Conservation (phyloP, 1,140 invertebrate species). For the Holcopasites calliopsidis region DNA sequence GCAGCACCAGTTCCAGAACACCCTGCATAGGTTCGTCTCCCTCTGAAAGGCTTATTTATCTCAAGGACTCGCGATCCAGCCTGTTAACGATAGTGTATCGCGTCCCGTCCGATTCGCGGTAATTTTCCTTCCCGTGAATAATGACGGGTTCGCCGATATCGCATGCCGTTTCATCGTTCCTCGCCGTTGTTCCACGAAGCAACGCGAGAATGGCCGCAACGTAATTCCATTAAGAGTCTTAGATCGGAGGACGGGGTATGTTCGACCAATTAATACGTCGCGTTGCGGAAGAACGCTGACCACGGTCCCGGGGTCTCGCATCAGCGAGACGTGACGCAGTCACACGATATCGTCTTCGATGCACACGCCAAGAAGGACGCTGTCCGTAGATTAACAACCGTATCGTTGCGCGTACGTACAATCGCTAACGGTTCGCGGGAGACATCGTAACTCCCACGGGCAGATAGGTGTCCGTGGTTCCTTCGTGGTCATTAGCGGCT, state of each 20-base stretch:
- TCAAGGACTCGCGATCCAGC: background rate
- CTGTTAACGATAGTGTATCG: constrained; percentile 13
- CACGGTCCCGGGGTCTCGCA: background rate
- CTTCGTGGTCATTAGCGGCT: constrained; percentile 58
- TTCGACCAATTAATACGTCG: constrained; percentile 20
- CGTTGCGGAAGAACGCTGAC: background rate
- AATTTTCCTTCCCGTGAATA: constrained; percentile 17
- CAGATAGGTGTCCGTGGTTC: constrained; percentile 26
- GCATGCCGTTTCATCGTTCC: background rate
- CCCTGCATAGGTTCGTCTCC: too few species aligned
- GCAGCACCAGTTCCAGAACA: too few species aligned
- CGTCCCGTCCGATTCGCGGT: background rate
- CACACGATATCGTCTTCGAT: constrained; percentile 46
- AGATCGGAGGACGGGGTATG: background rate
- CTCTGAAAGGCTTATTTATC: background rate
- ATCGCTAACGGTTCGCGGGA: constrained; percentile 57
- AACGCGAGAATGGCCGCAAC: background rate
- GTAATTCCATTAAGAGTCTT: constrained; percentile 9
- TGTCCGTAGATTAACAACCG: constrained; percentile 54
- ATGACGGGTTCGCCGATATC: constrained; percentile 13
- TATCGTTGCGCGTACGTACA: constrained; percentile 49
- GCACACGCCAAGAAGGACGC: constrained; percentile 24
- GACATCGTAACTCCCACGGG: constrained; percentile 58
- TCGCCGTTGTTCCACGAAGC: background rate
- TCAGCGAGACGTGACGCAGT: constrained; percentile 20